Percentiles rank a stretch among this genome's conserved stretches.
phyloP scores from a whole-genome alignment of 2,113 vertebrate genomes.

The Crocuta crocuta region DNA sequence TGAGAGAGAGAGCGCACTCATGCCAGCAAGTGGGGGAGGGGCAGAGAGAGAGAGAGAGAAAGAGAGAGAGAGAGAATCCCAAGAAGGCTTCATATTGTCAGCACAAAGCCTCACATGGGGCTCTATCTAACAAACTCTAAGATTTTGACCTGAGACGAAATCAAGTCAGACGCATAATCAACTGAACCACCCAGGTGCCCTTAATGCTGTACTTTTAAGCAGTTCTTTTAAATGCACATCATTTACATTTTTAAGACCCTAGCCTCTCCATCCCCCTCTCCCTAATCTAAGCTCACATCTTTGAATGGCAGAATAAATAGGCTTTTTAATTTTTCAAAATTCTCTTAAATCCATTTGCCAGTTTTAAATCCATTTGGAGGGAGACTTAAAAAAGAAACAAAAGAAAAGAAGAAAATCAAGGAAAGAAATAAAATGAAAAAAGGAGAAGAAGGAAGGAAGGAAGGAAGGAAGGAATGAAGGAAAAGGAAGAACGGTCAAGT shows the following conservation, averaged over 20 bases:
- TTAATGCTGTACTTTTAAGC: background rate
- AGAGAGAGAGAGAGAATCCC: no score
- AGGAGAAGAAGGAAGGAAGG: rapidly evolving
- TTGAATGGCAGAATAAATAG: background rate
- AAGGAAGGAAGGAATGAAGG: rapidly evolving
- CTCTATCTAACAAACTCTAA: no score
- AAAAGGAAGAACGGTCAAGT: background rate
- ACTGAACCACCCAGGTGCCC: no score
- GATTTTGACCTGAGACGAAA: no score
- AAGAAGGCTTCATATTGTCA: no score
- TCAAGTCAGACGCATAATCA: no score
- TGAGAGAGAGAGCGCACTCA: no score
- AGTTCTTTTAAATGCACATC: background rate
- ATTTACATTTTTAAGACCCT: background rate
- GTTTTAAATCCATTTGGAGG: background rate
- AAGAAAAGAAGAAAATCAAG: background rate
- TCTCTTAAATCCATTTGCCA: background rate
- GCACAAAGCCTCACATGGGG: no score
- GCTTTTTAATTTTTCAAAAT: background rate
- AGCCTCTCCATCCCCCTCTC: background rate
- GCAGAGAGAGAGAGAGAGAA: no score
- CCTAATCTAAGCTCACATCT: background rate
- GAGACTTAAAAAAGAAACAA: background rate
- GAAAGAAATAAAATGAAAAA: no score
- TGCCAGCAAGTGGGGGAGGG: no score